These are phyloP conservation scores for Micoletzkya japonica DNA, from an alignment of 2,888 invertebrate species.

Conservation along the genomic window DNA sequence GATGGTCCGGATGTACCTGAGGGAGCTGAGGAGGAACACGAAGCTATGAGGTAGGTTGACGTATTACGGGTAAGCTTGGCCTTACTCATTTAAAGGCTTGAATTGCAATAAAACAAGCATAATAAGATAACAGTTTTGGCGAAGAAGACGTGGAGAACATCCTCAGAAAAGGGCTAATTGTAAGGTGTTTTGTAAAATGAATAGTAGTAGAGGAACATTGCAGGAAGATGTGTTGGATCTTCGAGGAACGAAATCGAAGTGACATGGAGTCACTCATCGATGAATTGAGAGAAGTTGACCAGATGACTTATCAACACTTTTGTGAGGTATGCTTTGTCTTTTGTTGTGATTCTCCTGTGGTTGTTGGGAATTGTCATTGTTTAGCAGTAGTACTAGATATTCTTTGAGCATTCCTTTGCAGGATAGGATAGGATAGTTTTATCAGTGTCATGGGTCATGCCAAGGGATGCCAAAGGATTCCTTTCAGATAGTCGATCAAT, in stretches of 20 bases:
- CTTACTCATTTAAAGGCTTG: background rate
- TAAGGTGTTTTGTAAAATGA: no score
- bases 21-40: slow-evolving; percentile 4
- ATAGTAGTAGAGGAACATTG: background rate
- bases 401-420: no score
- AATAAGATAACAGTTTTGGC: no score
- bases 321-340: background rate
- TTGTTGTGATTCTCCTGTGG: no score
- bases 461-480: no score
- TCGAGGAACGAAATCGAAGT: slow-evolving; percentile 3
- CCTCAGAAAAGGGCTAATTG: no score
- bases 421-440: no score
- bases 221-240: slow-evolving; percentile 20
- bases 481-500: slow-evolving; percentile 32
- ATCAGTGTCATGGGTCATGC: no score
- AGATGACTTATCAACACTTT: background rate
- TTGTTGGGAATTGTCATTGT: no score
- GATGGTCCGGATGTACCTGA: slow-evolving; percentile 21
- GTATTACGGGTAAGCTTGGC: background rate
- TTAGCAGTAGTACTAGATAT: no score
- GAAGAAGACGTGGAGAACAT: no score
- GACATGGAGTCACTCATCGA: slow-evolving; percentile 4
- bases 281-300: background rate
- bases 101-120: no score
- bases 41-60: slow-evolving; percentile 22